Evolutionary conservation across 1,140 invertebrate genomes (phyloP), one percentile per base, ranked within the genome.

Genomic region (Drosophila punjabiensis): DNA sequence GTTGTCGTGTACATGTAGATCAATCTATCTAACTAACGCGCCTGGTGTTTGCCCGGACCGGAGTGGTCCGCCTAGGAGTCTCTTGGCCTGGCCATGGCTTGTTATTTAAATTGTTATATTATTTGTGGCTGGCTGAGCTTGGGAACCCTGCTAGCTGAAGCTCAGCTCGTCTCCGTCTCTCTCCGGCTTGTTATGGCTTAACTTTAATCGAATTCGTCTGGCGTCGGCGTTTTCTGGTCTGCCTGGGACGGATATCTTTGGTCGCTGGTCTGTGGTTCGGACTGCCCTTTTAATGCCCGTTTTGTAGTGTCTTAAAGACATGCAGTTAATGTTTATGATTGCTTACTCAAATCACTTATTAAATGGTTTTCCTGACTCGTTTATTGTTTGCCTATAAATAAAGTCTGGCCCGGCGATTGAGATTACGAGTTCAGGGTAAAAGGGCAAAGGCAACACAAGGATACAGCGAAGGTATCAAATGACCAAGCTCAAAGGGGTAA

Each of bases 91-190:
- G 71, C 71, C 80, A 87, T 75, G 86, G 86, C 87, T 91, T 90
- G 86, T 90, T 90, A 90, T 90, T 90, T 90, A 90, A 90, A 90
- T 90, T 90, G 86, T 90, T 90, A 82, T 90, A 90, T 90, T 90
- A 90, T 90, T 90, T 90, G 86, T 90, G 87, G 87, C 86, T 70
- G 69, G 82, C 71, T 73, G 66, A 80, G 82, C 82, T 80, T 82
- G 76, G 79, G 84, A 89, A 81, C 84, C 78, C 84, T 68, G 86
- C 52, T 28, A 63, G 37, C 48, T 53, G 62, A 35, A n/a, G 65
- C 47, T 64, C 48, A 65, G 52, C 30, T 53, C 52, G 52, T 33
- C n/a, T n/a, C n/a, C n/a, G n/a, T n/a, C 52, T 13, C 52, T 68
- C 68, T 56, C 53, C 33, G 75, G 52, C 84, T 79, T 86, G 81